Evolutionary conservation across 2,797 vertebrate species (phyloP).

Genomic region (Morelia viridis): DNA sequence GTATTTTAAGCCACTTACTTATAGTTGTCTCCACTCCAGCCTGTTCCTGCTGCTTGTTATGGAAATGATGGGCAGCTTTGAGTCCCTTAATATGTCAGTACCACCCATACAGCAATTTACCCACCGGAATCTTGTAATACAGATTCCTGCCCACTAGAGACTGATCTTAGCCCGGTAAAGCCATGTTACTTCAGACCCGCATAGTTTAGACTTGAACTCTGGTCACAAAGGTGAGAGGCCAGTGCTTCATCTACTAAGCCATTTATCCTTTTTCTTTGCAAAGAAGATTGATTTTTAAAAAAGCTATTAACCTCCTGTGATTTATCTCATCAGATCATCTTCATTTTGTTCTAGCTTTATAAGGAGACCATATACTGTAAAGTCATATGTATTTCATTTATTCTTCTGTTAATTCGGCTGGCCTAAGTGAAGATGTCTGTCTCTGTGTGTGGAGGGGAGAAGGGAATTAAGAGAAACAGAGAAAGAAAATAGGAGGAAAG

Average conservation of each 20-base stretch:
- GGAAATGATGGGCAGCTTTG: background rate
- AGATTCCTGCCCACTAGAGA: constrained; percentile 78
- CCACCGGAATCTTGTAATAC: constrained; percentile 69
- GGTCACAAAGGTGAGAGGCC: constrained; percentile 76
- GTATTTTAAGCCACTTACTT: constrained; percentile 43
- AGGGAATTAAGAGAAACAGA: background rate
- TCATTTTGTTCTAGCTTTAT: constrained; percentile 74
- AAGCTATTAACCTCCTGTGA: constrained; percentile 79
- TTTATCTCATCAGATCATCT: constrained; percentile 80
- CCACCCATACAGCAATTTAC: constrained; percentile 52
- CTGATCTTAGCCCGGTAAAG: constrained; percentile 75
- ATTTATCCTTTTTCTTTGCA: constrained; percentile 79
- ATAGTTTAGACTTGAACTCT: constrained; percentile 75
- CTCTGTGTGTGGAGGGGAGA: background rate
- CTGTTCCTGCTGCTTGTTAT: constrained; percentile 16
- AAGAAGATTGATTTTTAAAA: constrained; percentile 79
- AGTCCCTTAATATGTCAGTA: constrained; percentile 11
- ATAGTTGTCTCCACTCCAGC: constrained; percentile 10
- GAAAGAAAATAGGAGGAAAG: constrained; percentile 50
- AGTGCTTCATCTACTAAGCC: constrained; percentile 75
- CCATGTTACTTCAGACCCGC: constrained; percentile 54
- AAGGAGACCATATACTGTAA: constrained; percentile 66
- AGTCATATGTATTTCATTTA: constrained; percentile 59
- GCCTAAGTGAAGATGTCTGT: constrained; percentile 44
- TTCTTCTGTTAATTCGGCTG: constrained; percentile 68